Conservation (phyloP, 2,888 invertebrate species). For the Auanema freiburgensis region DNA sequence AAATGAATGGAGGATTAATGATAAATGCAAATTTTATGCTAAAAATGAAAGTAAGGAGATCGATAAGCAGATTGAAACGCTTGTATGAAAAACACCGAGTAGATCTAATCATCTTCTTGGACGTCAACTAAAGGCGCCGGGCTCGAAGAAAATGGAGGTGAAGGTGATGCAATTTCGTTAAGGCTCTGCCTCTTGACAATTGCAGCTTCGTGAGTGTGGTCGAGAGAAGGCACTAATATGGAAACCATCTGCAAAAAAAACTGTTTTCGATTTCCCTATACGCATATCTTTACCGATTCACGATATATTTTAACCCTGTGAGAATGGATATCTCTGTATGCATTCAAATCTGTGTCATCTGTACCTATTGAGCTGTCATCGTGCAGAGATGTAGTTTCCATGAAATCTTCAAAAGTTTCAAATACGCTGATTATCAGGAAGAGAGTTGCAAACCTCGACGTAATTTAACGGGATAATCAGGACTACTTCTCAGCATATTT, state of each 20-base stretch:
- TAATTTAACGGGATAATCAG: slow-evolving; percentile 44
- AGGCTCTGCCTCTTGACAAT: slow-evolving; percentile 27
- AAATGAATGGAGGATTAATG: too few species aligned
- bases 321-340: slow-evolving; percentile 42
- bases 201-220: slow-evolving; percentile 38
- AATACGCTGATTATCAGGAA: not conserved
- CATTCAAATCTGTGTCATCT: slow-evolving; percentile 43
- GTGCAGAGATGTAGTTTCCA: slow-evolving; percentile 18
- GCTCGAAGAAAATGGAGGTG: slow-evolving; percentile 18
- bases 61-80: too few species aligned
- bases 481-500: slow-evolving; percentile 43
- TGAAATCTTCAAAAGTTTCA: not conserved
- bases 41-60: too few species aligned
- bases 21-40: too few species aligned
- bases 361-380: slow-evolving; percentile 41
- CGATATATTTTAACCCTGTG: slow-evolving; percentile 43
- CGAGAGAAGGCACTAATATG: slow-evolving; percentile 39
- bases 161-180: not conserved
- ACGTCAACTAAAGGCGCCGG: slow-evolving; percentile 39
- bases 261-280: not conserved
- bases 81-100: not conserved
- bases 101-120: slow-evolving; percentile 28
- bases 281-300: slow-evolving; percentile 32
- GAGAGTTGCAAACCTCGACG: slow-evolving; percentile 22
- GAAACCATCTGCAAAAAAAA: slow-evolving; percentile 40